These are phyloP conservation scores for Borostomias antarcticus DNA, from an alignment of 2,797 vertebrate genomes.

Conservation along the genomic window DNA sequence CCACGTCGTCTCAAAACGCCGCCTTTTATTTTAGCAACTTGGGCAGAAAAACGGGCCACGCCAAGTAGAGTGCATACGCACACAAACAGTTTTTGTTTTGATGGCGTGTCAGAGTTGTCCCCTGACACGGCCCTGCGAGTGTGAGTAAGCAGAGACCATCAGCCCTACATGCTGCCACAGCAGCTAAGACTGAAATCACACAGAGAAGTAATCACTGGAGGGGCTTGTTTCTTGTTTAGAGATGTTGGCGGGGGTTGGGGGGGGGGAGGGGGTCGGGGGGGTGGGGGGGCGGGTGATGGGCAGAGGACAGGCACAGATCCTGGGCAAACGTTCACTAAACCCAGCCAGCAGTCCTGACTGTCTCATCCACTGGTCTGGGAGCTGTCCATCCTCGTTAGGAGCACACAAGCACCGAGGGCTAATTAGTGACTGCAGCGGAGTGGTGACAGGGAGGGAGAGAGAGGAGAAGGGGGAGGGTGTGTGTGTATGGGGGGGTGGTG, in stretches of 20 bases:
- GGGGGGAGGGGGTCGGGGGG: not conserved
- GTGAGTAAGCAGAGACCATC: not conserved
- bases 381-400: conserved; percentile 13
- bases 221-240: not conserved
- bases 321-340: not conserved
- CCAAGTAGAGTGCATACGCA: not conserved
- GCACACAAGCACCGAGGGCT: not conserved
- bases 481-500: conserved; percentile 6
- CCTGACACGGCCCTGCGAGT: conserved; percentile 9
- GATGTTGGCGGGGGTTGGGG: not conserved
- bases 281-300: not conserved
- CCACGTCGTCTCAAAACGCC: not conserved
- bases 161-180: conserved; percentile 5
- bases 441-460: not conserved
- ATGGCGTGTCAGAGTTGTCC: not conserved
- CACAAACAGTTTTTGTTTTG: not conserved
- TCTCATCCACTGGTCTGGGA: conserved; percentile 10
- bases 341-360: conserved; percentile 2
- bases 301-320: not conserved
- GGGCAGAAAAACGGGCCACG: not conserved
- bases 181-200: conserved; percentile 14
- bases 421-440: conserved; percentile 9
- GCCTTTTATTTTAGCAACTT: not conserved
- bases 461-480: not conserved
- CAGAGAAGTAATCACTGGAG: not conserved